A percentile compares a stretch with the other conserved stretches of the same genome.
phyloP scores from a whole-genome alignment of 64 coral and sea anemone species.

The Stichodactyla mertensii region DNA sequence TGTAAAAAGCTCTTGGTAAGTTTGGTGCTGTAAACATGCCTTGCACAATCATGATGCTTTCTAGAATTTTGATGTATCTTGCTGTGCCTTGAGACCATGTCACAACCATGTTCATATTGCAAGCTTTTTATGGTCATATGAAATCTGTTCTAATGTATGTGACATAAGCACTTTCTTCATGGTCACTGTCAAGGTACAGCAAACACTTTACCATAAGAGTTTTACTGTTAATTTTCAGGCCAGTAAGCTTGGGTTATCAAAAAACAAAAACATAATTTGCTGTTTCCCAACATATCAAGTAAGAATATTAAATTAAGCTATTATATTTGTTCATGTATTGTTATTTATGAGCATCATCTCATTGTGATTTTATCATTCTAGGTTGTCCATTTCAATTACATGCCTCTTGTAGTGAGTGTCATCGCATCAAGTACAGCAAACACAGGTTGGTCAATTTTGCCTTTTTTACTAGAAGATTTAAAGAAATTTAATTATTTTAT shows the following conservation, averaged over 20 bases:
- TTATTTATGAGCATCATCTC: neutral
- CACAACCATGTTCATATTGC: no score
- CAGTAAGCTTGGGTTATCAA: conserved; percentile 94
- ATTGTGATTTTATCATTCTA: conserved; percentile 8
- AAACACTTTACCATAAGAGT: no score
- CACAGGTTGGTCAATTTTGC: conserved; percentile 65
- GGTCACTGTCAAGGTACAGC: no score
- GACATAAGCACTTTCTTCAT: no score
- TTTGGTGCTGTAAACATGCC: no score
- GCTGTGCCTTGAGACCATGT: no score
- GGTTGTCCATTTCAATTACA: conserved; percentile 96
- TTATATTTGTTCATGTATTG: neutral
- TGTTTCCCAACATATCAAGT: conserved; percentile 87
- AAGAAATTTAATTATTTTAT: neutral
- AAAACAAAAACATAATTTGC: conserved; percentile 96
- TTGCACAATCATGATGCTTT: no score
- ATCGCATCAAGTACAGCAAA: conserved; percentile 94
- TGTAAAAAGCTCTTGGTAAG: no score
- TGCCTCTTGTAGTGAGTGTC: conserved; percentile 89
- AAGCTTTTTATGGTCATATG: no score
- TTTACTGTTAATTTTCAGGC: conserved; percentile 42
- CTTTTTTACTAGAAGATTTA: neutral
- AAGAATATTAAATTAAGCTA: neutral
- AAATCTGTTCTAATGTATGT: no score
- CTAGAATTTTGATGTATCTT: no score